Conservation (phyloP, 1,140 invertebrate genomes). For the Acromyrmex charruanus region DNA sequence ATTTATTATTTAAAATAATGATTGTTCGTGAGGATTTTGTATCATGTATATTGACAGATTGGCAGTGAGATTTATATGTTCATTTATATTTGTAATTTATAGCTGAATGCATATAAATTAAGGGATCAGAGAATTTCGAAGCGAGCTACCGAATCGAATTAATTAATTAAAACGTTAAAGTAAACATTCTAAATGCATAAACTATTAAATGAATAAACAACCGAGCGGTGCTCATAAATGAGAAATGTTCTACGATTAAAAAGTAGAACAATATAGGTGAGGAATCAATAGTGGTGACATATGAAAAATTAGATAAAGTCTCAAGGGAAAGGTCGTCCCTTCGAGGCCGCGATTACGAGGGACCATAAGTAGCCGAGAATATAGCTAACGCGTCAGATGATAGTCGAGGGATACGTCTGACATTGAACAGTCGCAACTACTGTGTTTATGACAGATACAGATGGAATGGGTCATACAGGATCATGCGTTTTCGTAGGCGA, state of each 20-base stretch:
- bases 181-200: conserved; percentile 17
- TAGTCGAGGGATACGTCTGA: not conserved
- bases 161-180: conserved; percentile 15
- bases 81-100: not conserved
- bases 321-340: not conserved
- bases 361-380: not conserved
- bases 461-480: too few relatives aligned
- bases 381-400: not conserved
- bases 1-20: not conserved
- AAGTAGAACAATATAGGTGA: not conserved
- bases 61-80: not conserved
- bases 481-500: conserved; percentile 15
- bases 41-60: not conserved
- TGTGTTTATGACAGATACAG: not conserved
- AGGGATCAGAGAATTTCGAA: not conserved
- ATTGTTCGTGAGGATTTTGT: not conserved
- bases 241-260: not conserved
- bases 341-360: conserved; percentile 3
- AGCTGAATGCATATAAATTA: not conserved
- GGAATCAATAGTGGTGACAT: not conserved
- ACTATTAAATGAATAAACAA: not conserved
- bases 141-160: not conserved
- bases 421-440: not conserved
- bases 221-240: not conserved
- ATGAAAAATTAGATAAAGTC: conserved; percentile 1